Percentiles rank a stretch among this genome's conserved stretches.
These are phyloP conservation scores for Catagonus wagneri DNA, from an alignment of 2,113 vertebrate genomes.

Conservation along the genomic window DNA sequence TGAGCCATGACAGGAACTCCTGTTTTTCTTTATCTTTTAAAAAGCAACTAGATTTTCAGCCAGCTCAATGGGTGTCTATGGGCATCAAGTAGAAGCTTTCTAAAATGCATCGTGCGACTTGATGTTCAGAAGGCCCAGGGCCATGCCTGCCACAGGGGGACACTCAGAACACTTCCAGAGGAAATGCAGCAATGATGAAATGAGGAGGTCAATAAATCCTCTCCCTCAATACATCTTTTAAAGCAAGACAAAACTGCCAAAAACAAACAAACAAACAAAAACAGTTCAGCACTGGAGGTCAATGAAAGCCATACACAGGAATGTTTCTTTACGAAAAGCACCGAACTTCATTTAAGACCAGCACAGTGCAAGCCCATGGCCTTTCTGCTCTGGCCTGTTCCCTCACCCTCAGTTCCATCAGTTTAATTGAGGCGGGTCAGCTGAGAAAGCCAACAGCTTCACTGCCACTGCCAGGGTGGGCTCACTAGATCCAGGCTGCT, in stretches of 20 bases:
- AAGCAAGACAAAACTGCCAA: not conserved
- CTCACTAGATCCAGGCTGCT: not conserved
- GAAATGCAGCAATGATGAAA: not conserved
- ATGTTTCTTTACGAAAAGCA: not conserved
- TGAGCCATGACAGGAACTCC: too few species aligned
- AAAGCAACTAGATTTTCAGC: not conserved
- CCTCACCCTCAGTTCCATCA: not conserved
- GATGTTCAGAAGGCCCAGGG: not conserved
- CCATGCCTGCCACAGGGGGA: not conserved
- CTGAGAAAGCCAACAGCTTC: not conserved
- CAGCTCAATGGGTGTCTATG: not conserved
- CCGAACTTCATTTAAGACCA: not conserved
- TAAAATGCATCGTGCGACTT: not conserved
- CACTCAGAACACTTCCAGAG: too few species aligned
- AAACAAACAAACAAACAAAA: too few species aligned
- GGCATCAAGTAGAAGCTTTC: not conserved
- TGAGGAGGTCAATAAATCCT: not conserved
- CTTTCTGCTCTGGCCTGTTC: not conserved
- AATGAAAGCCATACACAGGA: too few species aligned
- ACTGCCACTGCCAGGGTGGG: not conserved
- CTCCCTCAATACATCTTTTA: not conserved
- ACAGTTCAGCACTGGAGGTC: not conserved
- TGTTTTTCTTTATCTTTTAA: not conserved
- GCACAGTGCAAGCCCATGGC: rapidly evolving
- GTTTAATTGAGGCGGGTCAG: not conserved